These are phyloP conservation scores for Neostethus bicornis DNA, from an alignment of 2,797 vertebrate species.

Conservation along the genomic window DNA sequence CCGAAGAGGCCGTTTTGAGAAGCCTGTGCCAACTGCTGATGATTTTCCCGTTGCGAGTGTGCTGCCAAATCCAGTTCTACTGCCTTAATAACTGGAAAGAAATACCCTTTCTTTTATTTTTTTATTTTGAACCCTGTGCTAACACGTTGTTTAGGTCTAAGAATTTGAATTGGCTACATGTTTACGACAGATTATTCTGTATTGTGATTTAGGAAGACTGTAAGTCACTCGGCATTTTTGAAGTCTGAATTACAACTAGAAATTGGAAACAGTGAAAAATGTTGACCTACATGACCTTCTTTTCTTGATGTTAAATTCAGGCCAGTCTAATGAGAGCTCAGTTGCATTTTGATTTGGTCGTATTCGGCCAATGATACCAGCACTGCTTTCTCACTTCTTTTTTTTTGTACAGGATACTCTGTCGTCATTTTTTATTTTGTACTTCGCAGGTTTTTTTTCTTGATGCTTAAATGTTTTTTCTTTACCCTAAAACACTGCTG, in stretches of 20 bases:
- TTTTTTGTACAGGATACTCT: conserved; percentile 45
- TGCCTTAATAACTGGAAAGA: conserved; percentile 50
- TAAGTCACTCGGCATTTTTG: neutral
- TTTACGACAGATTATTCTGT: neutral
- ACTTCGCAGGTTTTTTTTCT: conserved; percentile 25
- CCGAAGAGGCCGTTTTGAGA: conserved; percentile 85
- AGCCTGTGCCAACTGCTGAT: conserved; percentile 75
- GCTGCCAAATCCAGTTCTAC: conserved; percentile 43
- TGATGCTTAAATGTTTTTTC: conserved; percentile 42
- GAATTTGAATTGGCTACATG: neutral
- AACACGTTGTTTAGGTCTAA: neutral
- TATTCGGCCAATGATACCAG: neutral
- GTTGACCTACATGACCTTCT: conserved; percentile 9
- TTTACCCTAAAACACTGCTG: conserved; percentile 1
- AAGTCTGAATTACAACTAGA: neutral
- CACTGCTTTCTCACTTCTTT: conserved; percentile 19
- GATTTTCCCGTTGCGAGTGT: conserved; percentile 79
- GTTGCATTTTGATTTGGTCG: conserved; percentile 24
- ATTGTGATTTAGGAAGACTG: neutral
- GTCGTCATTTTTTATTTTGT: neutral
- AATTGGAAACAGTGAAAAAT: conserved; percentile 7
- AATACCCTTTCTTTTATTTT: neutral
- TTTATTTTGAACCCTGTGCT: neutral
- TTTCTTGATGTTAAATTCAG: conserved; percentile 36
- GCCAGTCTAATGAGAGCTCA: conserved; percentile 14